A percentile compares a stretch with the other conserved stretches of the same genome.
phyloP scores from a whole-genome alignment of 1,140 invertebrate species.

The Metopolophium dirhodum region DNA sequence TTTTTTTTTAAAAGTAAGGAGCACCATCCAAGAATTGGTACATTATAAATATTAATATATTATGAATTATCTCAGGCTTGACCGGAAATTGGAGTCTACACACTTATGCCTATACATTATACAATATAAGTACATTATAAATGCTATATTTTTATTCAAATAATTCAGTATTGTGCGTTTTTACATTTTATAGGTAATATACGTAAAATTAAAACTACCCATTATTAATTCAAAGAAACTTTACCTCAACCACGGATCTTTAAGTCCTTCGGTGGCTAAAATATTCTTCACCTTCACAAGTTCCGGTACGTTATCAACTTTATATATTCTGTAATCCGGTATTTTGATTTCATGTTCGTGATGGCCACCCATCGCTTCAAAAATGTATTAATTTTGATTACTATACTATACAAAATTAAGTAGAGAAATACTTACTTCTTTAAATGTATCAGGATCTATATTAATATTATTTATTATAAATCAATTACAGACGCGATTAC shows the following conservation, averaged over 20 bases:
- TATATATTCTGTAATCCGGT: conserved; percentile 75
- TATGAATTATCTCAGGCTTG: too few species aligned
- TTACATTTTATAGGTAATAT: too few species aligned
- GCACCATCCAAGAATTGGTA: too few species aligned
- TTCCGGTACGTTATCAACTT: conserved; percentile 73
- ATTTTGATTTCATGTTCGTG: conserved; percentile 67
- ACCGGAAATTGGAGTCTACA: too few species aligned
- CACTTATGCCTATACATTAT: too few species aligned
- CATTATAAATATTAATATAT: too few species aligned
- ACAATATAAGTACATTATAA: too few species aligned
- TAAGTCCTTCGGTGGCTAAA: conserved; percentile 74
- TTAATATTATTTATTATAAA: background rate
- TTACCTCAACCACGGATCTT: conserved; percentile 83
- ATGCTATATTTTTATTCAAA: too few species aligned
- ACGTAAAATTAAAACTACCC: background rate
- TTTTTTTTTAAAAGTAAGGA: too few species aligned
- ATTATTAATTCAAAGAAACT: background rate
- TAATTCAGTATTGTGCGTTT: too few species aligned
- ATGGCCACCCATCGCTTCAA: conserved; percentile 19
- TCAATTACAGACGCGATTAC: background rate
- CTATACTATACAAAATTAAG: background rate
- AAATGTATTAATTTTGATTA: background rate
- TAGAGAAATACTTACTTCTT: background rate
- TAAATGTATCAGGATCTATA: background rate
- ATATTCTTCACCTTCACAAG: conserved; percentile 69